A percentile compares a stretch with the other conserved stretches of the same genome.
Conservation (phyloP, 1,140 invertebrate genomes). For the Chironomus tepperi region DNA sequence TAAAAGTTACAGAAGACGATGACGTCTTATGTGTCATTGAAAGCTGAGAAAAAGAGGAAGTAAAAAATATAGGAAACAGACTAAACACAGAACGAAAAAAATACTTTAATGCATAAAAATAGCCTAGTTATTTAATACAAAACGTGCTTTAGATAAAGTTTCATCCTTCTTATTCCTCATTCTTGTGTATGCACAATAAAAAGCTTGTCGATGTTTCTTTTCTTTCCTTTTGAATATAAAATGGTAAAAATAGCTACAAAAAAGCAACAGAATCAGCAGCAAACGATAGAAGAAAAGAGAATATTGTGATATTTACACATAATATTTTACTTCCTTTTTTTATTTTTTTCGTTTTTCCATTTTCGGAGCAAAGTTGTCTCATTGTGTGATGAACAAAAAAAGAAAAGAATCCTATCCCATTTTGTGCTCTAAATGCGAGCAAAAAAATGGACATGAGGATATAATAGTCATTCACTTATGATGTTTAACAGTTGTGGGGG, state of each 20-base stretch:
- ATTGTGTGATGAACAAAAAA: background rate
- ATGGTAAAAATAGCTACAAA: no score
- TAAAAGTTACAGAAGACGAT: no score
- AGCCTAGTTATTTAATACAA: slow-evolving; percentile 21
- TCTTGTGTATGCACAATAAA: background rate
- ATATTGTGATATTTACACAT: background rate
- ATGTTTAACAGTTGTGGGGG: no score
- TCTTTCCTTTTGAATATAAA: no score
- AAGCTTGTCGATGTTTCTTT: no score
- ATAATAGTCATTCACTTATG: no score
- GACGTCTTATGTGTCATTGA: background rate
- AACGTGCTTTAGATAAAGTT: slow-evolving; percentile 19
- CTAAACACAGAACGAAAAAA: background rate
- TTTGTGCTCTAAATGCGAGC: background rate
- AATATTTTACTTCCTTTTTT: background rate
- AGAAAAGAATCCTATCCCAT: background rate
- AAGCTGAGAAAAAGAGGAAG: background rate
- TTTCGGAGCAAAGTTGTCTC: background rate
- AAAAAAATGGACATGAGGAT: background rate
- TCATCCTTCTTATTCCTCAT: background rate
- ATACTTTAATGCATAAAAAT: slow-evolving; percentile 1
- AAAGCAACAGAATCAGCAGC: background rate
- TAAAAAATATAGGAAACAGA: no score
- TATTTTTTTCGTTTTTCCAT: no score
- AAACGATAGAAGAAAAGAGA: background rate